Percentiles rank a stretch among this genome's conserved stretches.
Conservation (phyloP, 2,113 vertebrate species). For the Nestor notabilis region DNA sequence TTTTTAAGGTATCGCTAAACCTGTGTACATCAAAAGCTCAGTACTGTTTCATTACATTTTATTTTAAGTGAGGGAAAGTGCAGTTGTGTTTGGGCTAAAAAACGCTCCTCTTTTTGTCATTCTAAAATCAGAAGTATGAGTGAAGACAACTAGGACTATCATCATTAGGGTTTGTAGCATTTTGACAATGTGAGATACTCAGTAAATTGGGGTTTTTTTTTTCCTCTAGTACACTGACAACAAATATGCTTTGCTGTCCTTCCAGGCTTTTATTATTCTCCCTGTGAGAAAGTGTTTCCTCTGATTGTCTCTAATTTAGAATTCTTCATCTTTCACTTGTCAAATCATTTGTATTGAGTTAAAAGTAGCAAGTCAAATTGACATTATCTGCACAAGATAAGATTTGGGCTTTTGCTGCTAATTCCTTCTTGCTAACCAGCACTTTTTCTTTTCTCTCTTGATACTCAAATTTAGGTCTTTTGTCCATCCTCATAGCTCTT, state of each 20-base stretch:
- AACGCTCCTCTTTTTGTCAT: background rate
- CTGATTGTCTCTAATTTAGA: background rate
- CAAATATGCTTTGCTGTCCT: background rate
- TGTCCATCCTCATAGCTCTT: background rate
- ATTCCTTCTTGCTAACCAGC: background rate
- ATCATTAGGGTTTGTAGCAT: background rate
- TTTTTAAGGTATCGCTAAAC: background rate
- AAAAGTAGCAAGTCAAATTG: background rate
- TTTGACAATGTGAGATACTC: background rate
- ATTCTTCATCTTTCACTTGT: constrained; percentile 16
- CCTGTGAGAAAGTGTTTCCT: background rate
- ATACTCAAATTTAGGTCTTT: background rate
- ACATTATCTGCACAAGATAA: background rate
- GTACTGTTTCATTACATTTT: background rate
- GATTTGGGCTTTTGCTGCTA: background rate
- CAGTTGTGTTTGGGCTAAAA: background rate
- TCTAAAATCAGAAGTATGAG: background rate
- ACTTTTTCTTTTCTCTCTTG: background rate
- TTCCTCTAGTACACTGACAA: background rate
- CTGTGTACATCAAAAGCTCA: background rate
- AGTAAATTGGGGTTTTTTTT: background rate
- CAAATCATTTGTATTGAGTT: background rate
- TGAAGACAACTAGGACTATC: background rate
- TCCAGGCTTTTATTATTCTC: background rate
- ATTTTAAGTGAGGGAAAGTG: background rate